A percentile compares a stretch with the other conserved stretches of the same genome.
Conservation (phyloP, 2,113 vertebrate genomes). For the Columba janthina region DNA sequence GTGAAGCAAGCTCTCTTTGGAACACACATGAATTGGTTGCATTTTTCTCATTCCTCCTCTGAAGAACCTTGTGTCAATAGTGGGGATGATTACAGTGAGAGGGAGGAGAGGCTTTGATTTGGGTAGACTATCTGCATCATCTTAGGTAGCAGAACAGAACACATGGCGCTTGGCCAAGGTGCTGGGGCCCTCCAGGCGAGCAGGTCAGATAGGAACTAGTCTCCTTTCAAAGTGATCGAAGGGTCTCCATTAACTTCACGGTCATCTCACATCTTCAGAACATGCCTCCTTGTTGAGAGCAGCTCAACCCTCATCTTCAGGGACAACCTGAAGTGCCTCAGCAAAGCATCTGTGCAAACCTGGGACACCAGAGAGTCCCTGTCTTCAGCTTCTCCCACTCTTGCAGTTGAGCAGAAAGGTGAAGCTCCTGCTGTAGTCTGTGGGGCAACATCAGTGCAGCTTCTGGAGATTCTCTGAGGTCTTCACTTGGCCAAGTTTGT, state of each 20-base stretch:
- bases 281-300: neutral
- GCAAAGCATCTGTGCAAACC: fast-evolving
- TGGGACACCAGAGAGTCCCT: neutral
- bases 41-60: neutral
- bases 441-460: neutral
- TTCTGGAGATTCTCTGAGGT: neutral
- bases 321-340: neutral
- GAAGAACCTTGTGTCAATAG: neutral
- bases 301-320: neutral
- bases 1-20: neutral
- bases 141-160: neutral
- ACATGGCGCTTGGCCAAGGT: fast-evolving
- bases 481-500: neutral
- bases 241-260: neutral
- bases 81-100: neutral
- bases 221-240: neutral
- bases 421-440: neutral
- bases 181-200: neutral
- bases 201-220: neutral
- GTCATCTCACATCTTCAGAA: neutral
- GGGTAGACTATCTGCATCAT: neutral
- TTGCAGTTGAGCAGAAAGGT: neutral
- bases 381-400: neutral
- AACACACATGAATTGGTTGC: fast-evolving
- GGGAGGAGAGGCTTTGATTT: neutral